A percentile compares a stretch with the other conserved stretches of the same genome.
Conservation (phyloP, 2,888 invertebrate species). For the Hetaerina titia region DNA sequence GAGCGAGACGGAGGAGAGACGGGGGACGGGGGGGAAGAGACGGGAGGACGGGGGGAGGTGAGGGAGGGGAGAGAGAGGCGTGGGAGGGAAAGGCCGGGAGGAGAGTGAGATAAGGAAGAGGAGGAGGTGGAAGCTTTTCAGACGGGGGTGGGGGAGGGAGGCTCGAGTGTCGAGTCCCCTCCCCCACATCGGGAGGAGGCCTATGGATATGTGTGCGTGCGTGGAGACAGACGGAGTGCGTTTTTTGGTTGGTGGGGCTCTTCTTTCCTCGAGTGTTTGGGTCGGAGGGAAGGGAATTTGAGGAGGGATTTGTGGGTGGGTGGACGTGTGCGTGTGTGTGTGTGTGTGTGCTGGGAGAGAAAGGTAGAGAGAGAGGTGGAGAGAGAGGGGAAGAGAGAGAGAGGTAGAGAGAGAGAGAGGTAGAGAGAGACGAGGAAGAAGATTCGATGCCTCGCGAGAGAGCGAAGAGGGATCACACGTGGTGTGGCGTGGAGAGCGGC, state of each 20-base stretch:
- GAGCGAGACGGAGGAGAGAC: constrained; percentile 24
- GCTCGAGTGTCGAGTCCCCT: neutral
- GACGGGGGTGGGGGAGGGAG: neutral
- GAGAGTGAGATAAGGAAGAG: neutral
- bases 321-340: neutral
- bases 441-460: neutral
- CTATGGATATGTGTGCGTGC: neutral
- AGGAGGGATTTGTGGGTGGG: neutral
- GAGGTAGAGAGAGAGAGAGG: neutral
- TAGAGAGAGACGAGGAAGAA: neutral
- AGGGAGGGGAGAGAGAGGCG: neutral
- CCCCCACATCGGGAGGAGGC: neutral
- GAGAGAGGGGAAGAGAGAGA: neutral
- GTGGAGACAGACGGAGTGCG: constrained; percentile 10
- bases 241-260: neutral
- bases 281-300: neutral
- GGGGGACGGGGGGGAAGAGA: neutral
- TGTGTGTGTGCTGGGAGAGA: neutral
- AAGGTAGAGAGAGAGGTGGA: neutral
- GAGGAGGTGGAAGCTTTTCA: neutral
- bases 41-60: neutral
- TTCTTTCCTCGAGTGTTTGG: neutral
- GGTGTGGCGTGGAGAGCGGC: neutral
- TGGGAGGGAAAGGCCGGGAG: neutral
- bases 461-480: neutral